Base-by-base conservation (phyloP, 2,797 vertebrate species). In the Remorina albescens region DNA sequence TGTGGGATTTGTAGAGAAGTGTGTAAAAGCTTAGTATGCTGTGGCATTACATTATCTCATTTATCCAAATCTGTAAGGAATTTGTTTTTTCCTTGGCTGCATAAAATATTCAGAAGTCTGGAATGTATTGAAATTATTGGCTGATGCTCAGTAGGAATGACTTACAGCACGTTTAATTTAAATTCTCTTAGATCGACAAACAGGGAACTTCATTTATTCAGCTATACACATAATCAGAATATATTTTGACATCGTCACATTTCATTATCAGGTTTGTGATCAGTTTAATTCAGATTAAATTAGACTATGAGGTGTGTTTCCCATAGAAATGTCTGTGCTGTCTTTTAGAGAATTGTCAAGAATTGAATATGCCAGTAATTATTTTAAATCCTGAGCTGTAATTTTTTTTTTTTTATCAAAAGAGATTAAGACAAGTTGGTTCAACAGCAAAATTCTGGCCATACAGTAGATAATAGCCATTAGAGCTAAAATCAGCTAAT, bases 51-150 rank as follows among this genome's bases (percentile, higher is more conserved):
- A 71, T 76, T 79, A 83, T 82, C 71, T 81, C 61, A 66, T 87
- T 88, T 75, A 84, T 74, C 67, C 53, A 69, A 77, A 78, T 74
- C 63, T 84, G 44, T 60, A 51, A 61, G 71, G 68, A 79, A 59
- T 63, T 64, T 25, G 62, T 71, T 59, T 76, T 61, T 62, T 83
- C 30, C 54, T 67, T 71, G 32, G 55, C 55, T 71, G 34, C 67
- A 85, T 88, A 46, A 84, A 85, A 83, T 81, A 84, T 87, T 88
- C 70, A 85, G 15, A 70, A 53, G 76, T 46, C 58, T 73, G 51
- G 72, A 83, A 80, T 74, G 59, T 73, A 63, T 78, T 75, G 42
- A 75, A 81, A 86, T 85, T 74, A 71, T 66, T 66, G 77, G 64
- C 56, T 54, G 56, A 76, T 44, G 64, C 77, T 87, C 57, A 76